Percentiles rank a stretch among this genome's conserved stretches.
Conservation (phyloP, 2,888 invertebrate species). For the Elmis aenea region DNA sequence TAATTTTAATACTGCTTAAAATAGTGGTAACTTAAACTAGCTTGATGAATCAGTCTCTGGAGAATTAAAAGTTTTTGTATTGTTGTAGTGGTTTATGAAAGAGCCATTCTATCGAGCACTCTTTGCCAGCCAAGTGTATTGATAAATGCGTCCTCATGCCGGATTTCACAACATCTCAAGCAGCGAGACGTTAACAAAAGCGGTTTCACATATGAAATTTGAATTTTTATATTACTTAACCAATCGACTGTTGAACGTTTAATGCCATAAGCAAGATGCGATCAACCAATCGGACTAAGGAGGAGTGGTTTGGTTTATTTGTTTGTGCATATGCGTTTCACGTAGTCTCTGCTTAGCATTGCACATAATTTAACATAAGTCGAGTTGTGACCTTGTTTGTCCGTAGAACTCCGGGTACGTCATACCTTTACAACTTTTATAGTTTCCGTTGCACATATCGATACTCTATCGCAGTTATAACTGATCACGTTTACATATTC, state of each 20-base stretch:
- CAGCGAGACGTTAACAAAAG: background rate
- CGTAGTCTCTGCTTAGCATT: conserved; percentile 37
- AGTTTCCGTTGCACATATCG: background rate
- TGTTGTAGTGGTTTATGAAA: no score
- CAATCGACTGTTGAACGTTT: conserved; percentile 45
- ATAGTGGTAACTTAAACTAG: no score
- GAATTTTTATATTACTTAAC: conserved; percentile 48
- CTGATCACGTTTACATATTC: no score
- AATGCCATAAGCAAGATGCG: conserved; percentile 39
- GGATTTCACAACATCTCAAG: no score
- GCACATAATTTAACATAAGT: conserved; percentile 37
- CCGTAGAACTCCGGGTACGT: conserved; percentile 27
- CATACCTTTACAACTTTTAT: conserved; percentile 6
- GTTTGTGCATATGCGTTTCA: conserved; percentile 45
- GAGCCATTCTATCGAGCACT: no score
- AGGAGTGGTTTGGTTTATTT: conserved; percentile 43
- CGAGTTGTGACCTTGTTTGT: conserved; percentile 30
- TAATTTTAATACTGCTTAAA: no score
- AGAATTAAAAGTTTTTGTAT: no score
- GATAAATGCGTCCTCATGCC: no score
- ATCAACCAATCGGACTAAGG: conserved; percentile 38
- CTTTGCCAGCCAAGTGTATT: no score
- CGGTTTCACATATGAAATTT: conserved; percentile 44
- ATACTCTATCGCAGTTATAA: no score
- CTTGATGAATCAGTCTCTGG: no score